Evolutionary conservation across 37 sponge, comb jelly and placozoan species (phyloP).

Genomic region (Chondrosia reniformis): DNA sequence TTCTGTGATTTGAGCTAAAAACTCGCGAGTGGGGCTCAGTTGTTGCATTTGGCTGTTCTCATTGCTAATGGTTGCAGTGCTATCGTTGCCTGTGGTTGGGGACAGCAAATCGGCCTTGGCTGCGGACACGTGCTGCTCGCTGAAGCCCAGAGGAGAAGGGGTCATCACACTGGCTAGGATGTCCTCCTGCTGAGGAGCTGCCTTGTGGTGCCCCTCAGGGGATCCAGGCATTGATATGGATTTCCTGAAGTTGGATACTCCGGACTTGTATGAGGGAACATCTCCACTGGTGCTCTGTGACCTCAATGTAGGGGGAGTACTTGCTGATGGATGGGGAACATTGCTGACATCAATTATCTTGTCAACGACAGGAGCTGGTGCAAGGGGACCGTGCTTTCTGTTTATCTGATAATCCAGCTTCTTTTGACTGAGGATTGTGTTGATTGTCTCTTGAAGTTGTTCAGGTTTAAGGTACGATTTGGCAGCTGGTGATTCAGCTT

Average conservation of each 20-base stretch:
- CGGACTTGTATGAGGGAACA: neutral
- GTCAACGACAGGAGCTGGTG: slow-evolving; percentile 17
- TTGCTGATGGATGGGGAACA: neutral
- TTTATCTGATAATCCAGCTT: slow-evolving; percentile 1
- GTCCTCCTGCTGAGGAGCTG: neutral
- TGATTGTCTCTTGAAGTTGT: slow-evolving; percentile 19
- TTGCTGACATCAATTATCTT: neutral
- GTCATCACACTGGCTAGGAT: neutral
- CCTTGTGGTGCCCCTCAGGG: neutral
- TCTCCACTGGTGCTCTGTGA: neutral
- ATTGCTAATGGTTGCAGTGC: neutral
- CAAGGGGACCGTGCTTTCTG: slow-evolving; percentile 2
- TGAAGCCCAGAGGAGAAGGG: neutral
- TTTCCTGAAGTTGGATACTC: neutral
- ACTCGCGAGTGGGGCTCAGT: slow-evolving; percentile 17
- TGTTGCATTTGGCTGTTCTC: too few species aligned
- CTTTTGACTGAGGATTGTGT: slow-evolving; percentile 2
- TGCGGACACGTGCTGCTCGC: too few species aligned
- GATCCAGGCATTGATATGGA: neutral
- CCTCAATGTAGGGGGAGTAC: neutral
- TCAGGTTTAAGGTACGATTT: neutral
- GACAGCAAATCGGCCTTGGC: too few species aligned
- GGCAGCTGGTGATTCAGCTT: neutral
- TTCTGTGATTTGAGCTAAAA: neutral
- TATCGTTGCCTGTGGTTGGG: neutral